Evolutionary conservation across 2,113 vertebrate genomes (phyloP), one percentile per base, ranked within the genome.

Genomic region (Fregata magnificens): DNA sequence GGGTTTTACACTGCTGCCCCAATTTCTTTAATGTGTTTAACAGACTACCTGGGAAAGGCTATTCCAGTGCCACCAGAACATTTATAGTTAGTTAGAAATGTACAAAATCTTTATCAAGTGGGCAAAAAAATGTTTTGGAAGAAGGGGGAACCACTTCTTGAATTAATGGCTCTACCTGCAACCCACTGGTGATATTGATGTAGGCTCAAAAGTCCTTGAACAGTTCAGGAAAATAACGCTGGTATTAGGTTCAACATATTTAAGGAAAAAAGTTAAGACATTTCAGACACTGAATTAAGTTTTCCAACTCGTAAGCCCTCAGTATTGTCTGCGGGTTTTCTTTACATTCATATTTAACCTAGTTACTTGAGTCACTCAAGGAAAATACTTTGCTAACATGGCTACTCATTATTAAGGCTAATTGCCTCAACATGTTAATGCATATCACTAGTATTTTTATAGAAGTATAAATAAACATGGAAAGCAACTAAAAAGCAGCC

Each of bases 1-100:
- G 49, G 0, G 0, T 56, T 79, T 44, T 66, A 34, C 0, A 0
- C 45, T 45, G 11, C 15, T 79, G 38, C 17, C 11, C 5, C 3
- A 6, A 13, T n/a, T 93, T 49, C 29, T 88, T 69, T 31, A 25
- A 73, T 32, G 24, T 62, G 12, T 58, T 63, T n/a, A 72, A 25
- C 6, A 82, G 2, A 21, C 6, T 38, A 44, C 59, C 17, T 19
- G 21, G 20, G 55, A 78, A 90, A 78, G 28, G 10, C 11, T 16
- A 28, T 49, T 79, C 16, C 44, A 59, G 40, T 34, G 32, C 17
- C 38, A 92, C 14, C 16, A 83, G 32, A 79, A 79, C 16, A 38
- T 17, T 26, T 50, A 59, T 2, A 71, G 18, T 20, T 79, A 76
- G 29, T 36, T 22, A 79, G 11, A 90, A 80, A 50, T 10, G 3